phyloP scores from a whole-genome alignment of 1,140 invertebrate genomes.

The Hydropsyche tenuis region DNA sequence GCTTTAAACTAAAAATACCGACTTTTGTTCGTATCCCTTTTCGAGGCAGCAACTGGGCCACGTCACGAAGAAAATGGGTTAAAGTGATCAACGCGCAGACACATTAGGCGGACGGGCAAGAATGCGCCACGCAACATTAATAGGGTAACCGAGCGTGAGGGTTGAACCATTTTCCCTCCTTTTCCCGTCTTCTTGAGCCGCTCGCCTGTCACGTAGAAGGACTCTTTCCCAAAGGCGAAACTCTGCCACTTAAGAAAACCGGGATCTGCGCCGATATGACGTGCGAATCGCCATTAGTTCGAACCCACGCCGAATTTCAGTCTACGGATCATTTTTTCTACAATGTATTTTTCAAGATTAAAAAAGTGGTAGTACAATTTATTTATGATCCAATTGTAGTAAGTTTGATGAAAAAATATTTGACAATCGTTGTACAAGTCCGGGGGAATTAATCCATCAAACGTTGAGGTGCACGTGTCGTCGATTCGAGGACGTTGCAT shows the following conservation, averaged over 20 bases:
- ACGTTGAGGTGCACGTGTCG: too few species aligned
- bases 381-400: not conserved
- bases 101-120: constrained; percentile 15
- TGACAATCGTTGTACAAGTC: too few species aligned
- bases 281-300: not conserved
- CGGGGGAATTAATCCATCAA: too few species aligned
- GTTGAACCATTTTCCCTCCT: constrained; percentile 10
- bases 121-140: constrained; percentile 25
- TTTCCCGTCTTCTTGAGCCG: not conserved
- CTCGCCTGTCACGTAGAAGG: not conserved
- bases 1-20: too few species aligned
- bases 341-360: too few species aligned
- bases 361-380: too few species aligned
- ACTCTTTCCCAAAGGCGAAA: constrained; percentile 10
- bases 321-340: too few species aligned
- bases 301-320: too few species aligned
- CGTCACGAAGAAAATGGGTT: constrained; percentile 5
- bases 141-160: constrained; percentile 8
- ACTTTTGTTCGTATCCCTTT: too few species aligned
- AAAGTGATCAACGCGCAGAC: constrained; percentile 6
- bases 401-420: not conserved
- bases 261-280: not conserved
- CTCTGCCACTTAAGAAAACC: not conserved
- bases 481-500: too few species aligned
- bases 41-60: too few species aligned